These are phyloP conservation scores for Copsychus sechellarum DNA, from an alignment of 2,113 vertebrate genomes.

Conservation along the genomic window DNA sequence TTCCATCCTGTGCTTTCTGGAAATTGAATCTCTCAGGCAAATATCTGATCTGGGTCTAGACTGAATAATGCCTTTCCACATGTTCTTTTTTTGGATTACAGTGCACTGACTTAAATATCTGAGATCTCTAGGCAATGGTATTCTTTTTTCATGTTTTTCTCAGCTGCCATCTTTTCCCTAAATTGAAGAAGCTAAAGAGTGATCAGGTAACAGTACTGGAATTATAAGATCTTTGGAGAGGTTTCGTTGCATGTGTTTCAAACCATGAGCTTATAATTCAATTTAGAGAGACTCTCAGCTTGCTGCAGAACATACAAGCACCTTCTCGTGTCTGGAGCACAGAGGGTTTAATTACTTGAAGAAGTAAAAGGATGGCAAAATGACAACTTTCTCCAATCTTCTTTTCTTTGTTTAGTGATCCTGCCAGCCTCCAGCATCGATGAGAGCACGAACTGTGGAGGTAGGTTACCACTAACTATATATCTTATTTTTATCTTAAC, in stretches of 20 bases:
- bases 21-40: not conserved
- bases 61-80: not conserved
- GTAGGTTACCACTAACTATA: constrained; percentile 76
- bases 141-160: constrained; percentile 11
- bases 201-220: not conserved
- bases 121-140: not conserved
- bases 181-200: not conserved
- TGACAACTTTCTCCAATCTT: constrained; percentile 20
- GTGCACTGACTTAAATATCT: not conserved
- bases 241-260: not conserved
- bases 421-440: constrained; percentile 94
- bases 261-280: not conserved
- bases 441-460: constrained; percentile 87
- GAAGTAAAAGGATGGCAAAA: constrained; percentile 24
- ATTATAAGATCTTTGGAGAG: not conserved
- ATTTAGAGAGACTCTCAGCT: not conserved
- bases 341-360: constrained; percentile 29
- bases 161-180: not conserved
- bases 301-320: not conserved
- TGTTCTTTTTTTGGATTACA: not conserved
- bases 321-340: not conserved
- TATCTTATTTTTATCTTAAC: constrained; percentile 64
- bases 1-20: not conserved
- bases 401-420: constrained; percentile 82
- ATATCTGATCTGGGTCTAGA: not conserved